phyloP scores from a whole-genome alignment of 2,888 invertebrate species.

The Cyclophora punctaria region DNA sequence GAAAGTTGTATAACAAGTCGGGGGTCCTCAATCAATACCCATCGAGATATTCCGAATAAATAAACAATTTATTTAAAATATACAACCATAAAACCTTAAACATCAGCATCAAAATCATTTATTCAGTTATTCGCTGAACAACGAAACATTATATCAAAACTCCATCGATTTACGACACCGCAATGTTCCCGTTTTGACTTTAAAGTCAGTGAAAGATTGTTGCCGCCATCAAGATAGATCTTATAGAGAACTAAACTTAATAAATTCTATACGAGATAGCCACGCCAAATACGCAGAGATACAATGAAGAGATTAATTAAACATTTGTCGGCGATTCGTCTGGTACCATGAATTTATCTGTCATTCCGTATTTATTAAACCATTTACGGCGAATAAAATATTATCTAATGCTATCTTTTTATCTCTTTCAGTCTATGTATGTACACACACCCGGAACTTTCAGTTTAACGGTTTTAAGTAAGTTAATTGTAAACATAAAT shows the following conservation, averaged over 20 bases:
- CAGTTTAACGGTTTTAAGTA: too few relatives aligned
- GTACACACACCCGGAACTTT: too few relatives aligned
- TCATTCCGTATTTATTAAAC: constrained; percentile 12
- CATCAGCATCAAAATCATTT: too few relatives aligned
- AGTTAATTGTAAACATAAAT: too few relatives aligned
- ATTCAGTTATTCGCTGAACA: too few relatives aligned
- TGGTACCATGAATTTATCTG: constrained; percentile 7
- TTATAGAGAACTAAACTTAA: constrained; percentile 10
- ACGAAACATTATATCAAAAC: neutral
- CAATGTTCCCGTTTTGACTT: constrained; percentile 4
- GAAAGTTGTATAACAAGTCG: too few relatives aligned
- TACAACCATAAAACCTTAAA: too few relatives aligned
- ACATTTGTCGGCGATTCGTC: constrained; percentile 16
- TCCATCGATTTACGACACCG: constrained; percentile 6
- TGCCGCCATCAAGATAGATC: constrained; percentile 2
- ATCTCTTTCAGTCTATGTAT: neutral
- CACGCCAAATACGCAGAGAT: constrained; percentile 16
- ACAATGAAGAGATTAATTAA: constrained; percentile 25
- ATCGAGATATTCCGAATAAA: too few relatives aligned
- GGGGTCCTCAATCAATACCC: too few relatives aligned
- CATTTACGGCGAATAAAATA: constrained; percentile 12
- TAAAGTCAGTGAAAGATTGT: constrained; percentile 1
- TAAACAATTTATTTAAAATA: too few relatives aligned
- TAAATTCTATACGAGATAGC: constrained; percentile 16
- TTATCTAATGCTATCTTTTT: constrained; percentile 3